These are phyloP conservation scores for Syngnathus floridae DNA, from an alignment of 2,113 vertebrate species.

Conservation along the genomic window DNA sequence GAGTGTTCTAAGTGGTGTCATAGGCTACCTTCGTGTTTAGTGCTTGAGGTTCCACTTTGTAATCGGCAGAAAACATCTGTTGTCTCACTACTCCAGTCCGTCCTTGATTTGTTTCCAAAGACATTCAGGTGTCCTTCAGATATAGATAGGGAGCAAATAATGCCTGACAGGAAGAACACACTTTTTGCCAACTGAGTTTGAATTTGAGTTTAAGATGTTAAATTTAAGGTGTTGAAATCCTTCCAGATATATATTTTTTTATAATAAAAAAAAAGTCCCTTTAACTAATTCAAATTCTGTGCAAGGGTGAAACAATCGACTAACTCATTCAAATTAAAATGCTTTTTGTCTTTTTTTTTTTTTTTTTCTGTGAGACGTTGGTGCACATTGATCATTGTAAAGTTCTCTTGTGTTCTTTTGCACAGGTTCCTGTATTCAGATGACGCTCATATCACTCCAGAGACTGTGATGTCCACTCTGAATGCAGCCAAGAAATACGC, in stretches of 20 bases:
- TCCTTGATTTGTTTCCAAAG: neutral
- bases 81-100: neutral
- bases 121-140: neutral
- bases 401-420: neutral
- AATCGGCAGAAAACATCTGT: conserved; percentile 2
- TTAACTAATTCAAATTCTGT: too few species aligned
- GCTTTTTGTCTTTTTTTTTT: too few species aligned
- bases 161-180: too few species aligned
- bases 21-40: neutral
- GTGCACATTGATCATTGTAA: neutral
- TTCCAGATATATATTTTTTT: neutral
- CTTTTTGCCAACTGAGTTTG: too few species aligned
- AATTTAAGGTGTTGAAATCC: too few species aligned
- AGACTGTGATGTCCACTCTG: conserved; percentile 93
- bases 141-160: neutral
- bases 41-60: conserved; percentile 3
- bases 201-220: too few species aligned
- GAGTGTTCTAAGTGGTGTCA: conserved; percentile 1
- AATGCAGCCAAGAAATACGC: conserved; percentile 93
- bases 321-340: too few species aligned
- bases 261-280: too few species aligned
- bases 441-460: conserved; percentile 90
- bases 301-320: too few species aligned
- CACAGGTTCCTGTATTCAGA: conserved; percentile 91
- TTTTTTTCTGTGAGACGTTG: neutral